Evolutionary conservation across 2,113 vertebrate genomes (phyloP).

Genomic region (Muntiacus reevesi): DNA sequence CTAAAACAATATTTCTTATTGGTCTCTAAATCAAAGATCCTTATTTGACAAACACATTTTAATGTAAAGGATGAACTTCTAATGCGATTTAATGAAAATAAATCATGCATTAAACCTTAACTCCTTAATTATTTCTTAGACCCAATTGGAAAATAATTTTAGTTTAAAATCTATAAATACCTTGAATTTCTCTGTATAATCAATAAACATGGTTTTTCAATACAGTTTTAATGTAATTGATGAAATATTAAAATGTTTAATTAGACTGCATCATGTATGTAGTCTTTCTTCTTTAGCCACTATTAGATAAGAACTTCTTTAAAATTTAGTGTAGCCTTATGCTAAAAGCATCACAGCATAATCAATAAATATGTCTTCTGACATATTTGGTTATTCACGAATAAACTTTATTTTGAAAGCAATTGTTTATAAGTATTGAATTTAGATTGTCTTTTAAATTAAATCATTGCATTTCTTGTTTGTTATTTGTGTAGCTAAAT

Average conservation of each 20-base stretch:
- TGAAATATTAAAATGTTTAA: constrained; percentile 7
- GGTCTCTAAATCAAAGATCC: not conserved
- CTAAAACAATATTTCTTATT: not conserved
- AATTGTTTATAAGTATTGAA: not conserved
- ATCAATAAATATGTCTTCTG: not conserved
- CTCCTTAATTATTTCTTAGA: not conserved
- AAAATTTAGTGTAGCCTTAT: not conserved
- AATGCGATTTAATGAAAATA: not conserved
- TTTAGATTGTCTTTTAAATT: constrained; percentile 32
- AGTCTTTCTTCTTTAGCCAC: not conserved
- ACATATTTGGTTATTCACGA: not conserved
- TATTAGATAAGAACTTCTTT: not conserved
- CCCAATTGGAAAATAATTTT: not conserved
- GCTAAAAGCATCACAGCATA: not conserved
- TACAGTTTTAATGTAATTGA: not conserved
- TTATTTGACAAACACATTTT: not conserved
- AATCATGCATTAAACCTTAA: not conserved
- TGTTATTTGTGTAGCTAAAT: constrained; percentile 4
- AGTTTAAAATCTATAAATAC: not conserved
- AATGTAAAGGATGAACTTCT: not conserved
- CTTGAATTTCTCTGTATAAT: not conserved
- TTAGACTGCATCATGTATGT: not conserved
- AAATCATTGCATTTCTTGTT: constrained; percentile 19
- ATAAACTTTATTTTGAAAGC: not conserved
- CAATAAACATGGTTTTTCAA: not conserved